These are phyloP conservation scores for Myotis lucifugus DNA, from an alignment of 2,113 vertebrate genomes.

Conservation along the genomic window DNA sequence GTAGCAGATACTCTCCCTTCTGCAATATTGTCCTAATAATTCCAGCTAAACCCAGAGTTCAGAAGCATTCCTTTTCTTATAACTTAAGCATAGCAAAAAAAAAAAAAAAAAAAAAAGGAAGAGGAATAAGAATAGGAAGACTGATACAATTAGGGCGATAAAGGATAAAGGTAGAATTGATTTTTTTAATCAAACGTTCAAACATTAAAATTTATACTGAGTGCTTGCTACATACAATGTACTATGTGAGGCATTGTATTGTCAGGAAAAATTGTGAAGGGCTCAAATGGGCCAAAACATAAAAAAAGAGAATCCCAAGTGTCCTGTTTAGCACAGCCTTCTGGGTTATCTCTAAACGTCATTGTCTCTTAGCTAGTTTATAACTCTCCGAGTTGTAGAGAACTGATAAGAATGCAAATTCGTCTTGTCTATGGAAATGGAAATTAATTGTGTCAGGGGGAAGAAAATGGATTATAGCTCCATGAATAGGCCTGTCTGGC, in stretches of 20 bases:
- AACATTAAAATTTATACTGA: neutral
- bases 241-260: neutral
- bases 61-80: neutral
- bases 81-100: neutral
- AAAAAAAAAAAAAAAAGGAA: neutral
- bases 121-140: neutral
- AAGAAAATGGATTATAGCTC: slow-evolving; percentile 27
- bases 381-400: neutral
- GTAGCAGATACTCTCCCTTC: neutral
- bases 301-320: neutral
- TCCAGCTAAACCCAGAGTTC: neutral
- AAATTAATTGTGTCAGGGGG: slow-evolving; percentile 45
- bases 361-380: slow-evolving; percentile 2
- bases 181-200: slow-evolving; percentile 1
- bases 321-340: neutral
- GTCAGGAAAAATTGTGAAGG: neutral
- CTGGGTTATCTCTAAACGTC: neutral
- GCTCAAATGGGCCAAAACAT: neutral
- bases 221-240: neutral
- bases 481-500: slow-evolving; percentile 17
- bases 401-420: slow-evolving; percentile 27
- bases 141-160: neutral
- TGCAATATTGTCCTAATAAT: neutral
- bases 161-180: neutral
- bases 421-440: slow-evolving; percentile 39